A percentile compares a stretch with the other conserved stretches of the same genome.
phyloP scores from a whole-genome alignment of 2,113 vertebrate species.

The Dipodomys spectabilis region DNA sequence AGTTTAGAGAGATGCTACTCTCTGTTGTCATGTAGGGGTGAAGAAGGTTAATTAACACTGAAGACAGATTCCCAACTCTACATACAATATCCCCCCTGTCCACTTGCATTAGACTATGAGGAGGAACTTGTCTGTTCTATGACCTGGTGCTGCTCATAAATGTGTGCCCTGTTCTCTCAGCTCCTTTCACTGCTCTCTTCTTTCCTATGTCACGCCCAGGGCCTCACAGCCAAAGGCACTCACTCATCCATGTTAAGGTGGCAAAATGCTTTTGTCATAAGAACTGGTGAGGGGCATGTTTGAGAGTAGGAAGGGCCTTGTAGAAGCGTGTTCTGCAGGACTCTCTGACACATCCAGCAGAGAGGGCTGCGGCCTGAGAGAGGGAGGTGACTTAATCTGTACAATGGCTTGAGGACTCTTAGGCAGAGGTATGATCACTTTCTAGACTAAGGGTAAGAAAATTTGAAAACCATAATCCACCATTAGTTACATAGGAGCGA shows the following conservation, averaged over 20 bases:
- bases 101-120: slow-evolving; percentile 69
- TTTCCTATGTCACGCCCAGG: slow-evolving; percentile 9
- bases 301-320: not conserved
- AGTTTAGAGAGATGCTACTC: slow-evolving; percentile 79
- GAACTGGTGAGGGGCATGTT: not conserved
- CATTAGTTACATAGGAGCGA: not conserved
- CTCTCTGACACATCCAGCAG: not conserved
- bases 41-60: slow-evolving; percentile 88
- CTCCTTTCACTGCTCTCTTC: not conserved
- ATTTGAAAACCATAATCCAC: not conserved
- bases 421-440: not conserved
- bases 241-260: not conserved
- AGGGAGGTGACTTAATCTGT: not conserved
- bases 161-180: not conserved
- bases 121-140: not conserved
- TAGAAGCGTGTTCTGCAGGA: not conserved
- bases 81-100: slow-evolving; percentile 79
- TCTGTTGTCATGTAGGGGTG: slow-evolving; percentile 81
- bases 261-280: not conserved
- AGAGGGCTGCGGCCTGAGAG: not conserved
- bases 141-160: slow-evolving; percentile 7
- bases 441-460: not conserved
- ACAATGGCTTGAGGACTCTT: not conserved
- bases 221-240: not conserved
- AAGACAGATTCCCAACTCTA: slow-evolving; percentile 81